A percentile compares a stretch with the other conserved stretches of the same genome.
These are phyloP conservation scores for Pemphredon lugubris DNA, from an alignment of 2,888 invertebrate species.

Conservation along the genomic window DNA sequence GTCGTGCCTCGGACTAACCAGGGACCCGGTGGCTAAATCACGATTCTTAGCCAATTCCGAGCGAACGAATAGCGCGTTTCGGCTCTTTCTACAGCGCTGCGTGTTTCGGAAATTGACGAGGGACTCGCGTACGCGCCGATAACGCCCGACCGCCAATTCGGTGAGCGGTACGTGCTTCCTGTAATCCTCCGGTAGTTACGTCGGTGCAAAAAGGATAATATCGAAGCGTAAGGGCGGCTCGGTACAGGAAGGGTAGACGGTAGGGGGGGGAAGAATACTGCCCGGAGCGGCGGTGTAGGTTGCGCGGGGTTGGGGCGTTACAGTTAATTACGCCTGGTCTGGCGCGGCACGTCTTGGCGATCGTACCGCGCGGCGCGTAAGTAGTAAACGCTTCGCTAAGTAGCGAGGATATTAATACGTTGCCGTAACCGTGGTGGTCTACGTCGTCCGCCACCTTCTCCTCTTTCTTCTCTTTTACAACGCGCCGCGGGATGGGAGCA, in stretches of 20 bases:
- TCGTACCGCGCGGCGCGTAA: constrained; percentile 46
- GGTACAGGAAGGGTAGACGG: too few relatives aligned
- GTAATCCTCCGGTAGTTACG: constrained; percentile 22
- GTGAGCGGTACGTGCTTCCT: constrained; percentile 25
- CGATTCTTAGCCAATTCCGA: constrained; percentile 20
- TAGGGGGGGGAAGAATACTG: not conserved
- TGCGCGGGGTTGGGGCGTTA: constrained; percentile 55
- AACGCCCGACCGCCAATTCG: constrained; percentile 43
- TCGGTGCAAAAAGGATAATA: constrained; percentile 23
- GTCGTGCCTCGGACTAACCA: not conserved
- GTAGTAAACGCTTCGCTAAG: constrained; percentile 65
- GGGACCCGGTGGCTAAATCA: constrained; percentile 8
- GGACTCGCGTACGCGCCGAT: constrained; percentile 36
- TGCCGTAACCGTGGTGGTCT: constrained; percentile 53
- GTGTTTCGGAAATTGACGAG: constrained; percentile 48
- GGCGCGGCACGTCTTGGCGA: constrained; percentile 44
- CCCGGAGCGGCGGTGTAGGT: constrained; percentile 13
- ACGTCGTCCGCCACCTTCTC: constrained; percentile 7
- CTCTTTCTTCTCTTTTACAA: not conserved
- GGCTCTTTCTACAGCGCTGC: constrained; percentile 29
- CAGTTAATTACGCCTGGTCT: constrained; percentile 62
- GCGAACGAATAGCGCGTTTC: constrained; percentile 22
- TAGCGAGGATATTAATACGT: constrained; percentile 67
- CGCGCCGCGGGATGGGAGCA: too few relatives aligned
- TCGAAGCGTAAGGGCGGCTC: constrained; percentile 7